A percentile compares a stretch with the other conserved stretches of the same genome.
phyloP scores from a whole-genome alignment of 2,888 invertebrate genomes.

The Papilio demoleus region DNA sequence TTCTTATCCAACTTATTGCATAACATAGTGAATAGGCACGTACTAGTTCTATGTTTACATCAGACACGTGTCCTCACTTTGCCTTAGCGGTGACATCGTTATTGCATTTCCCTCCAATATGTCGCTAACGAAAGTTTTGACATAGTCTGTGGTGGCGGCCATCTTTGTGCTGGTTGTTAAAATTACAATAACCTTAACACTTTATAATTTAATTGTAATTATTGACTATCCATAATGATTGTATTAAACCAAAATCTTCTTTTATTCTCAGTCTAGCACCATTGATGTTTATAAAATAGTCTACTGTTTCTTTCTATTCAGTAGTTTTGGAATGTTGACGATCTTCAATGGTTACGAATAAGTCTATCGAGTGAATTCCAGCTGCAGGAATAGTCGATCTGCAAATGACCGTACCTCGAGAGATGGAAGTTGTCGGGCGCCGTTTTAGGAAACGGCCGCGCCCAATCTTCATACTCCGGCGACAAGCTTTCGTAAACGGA shows the following conservation, averaged over 20 bases:
- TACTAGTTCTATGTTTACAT: constrained; percentile 28
- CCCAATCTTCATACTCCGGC: constrained; percentile 84
- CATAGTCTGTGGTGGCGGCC: constrained; percentile 1
- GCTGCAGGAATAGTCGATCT: constrained; percentile 92
- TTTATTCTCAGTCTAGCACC: neutral
- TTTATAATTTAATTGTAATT: neutral
- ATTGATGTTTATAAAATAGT: constrained; percentile 31
- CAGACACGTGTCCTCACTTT: constrained; percentile 31
- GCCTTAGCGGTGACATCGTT: constrained; percentile 2
- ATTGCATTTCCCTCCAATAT: constrained; percentile 16
- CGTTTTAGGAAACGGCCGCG: constrained; percentile 88
- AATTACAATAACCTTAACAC: neutral
- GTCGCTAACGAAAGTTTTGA: constrained; percentile 27
- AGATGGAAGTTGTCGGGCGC: constrained; percentile 87
- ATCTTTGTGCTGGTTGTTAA: neutral
- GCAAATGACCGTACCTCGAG: constrained; percentile 90
- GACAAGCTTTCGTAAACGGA: constrained; percentile 74
- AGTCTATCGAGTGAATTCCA: constrained; percentile 92
- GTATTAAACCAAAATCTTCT: neutral
- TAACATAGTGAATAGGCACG: constrained; percentile 28
- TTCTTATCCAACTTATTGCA: constrained; percentile 28
- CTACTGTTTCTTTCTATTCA: neutral
- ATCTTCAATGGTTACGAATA: constrained; percentile 81
- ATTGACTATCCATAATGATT: neutral
- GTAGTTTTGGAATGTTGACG: constrained; percentile 1